Evolutionary conservation across 2,113 vertebrate species (phyloP).

Genomic region (Trichechus manatus): DNA sequence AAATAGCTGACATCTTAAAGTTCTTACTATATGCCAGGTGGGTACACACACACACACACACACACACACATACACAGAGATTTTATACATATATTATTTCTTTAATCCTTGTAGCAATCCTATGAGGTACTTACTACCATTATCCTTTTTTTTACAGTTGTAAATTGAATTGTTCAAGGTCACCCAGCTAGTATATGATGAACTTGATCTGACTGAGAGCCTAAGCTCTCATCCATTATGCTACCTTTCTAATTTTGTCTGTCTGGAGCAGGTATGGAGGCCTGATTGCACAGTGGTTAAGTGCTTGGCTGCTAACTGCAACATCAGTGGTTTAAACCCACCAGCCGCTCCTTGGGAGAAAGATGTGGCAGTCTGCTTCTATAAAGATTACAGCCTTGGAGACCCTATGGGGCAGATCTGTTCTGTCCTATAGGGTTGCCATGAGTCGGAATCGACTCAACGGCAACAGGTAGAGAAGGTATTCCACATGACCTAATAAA

Average conservation of each 20-base stretch:
- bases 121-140: constrained; percentile 53
- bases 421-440: not conserved
- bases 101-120: constrained; percentile 52
- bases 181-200: constrained; percentile 35
- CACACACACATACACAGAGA: not conserved
- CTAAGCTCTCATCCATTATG: not conserved
- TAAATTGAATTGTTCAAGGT: constrained; percentile 57
- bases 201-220: constrained; percentile 21
- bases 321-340: not conserved
- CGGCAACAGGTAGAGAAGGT: not conserved
- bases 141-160: constrained; percentile 45
- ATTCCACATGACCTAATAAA: not conserved
- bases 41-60: not conserved
- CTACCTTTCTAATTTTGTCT: constrained; percentile 44
- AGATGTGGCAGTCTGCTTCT: too few relatives aligned
- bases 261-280: not conserved
- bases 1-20: constrained; percentile 56
- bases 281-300: not conserved
- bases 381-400: not conserved
- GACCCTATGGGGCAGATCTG: not conserved
- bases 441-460: not conserved
- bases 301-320: not conserved
- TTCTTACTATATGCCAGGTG: constrained; percentile 31
- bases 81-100: constrained; percentile 10
- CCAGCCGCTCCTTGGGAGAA: not conserved